Evolutionary conservation across 2,113 vertebrate genomes (phyloP), one percentile per base, ranked within the genome.

Genomic region (Hypanus sabinus): DNA sequence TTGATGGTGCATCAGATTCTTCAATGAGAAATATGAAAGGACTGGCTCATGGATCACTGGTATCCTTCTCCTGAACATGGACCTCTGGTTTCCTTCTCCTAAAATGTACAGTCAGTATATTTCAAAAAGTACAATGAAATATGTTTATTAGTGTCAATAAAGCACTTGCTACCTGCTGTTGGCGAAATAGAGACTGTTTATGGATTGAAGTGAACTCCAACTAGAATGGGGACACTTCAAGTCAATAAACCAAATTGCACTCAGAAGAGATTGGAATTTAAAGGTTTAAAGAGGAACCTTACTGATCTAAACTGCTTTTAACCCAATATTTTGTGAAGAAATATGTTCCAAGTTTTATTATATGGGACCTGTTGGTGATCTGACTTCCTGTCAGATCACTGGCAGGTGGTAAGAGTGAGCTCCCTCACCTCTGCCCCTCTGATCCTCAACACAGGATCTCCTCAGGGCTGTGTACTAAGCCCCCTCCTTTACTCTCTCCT

Each of bases 101-200:
- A 46, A 46, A 46, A 46, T 46, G 0, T 46, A 46, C 46, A 46
- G 46, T 46, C 46, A 60, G 33, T 90, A 90, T 60, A 68, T 90
- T 90, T 90, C 85, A 90, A 90, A 90, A 65, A 68, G 60, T 20
- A 68, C 85, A 90, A 60, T 90, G 30, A 90, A 65, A 90, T n/a
- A 65, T 90, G 85, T 65, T 16, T 60, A 33, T 90, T 68, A 20
- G n/a, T 36, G 57, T 33, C 60, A 33, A 73, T 90, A 9, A 90
- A 14, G 57, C 5, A 33, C 60, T 65, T 90, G 60, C 85, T 90
- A 36, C n/a, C 12, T 90, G 85, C 65, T 65, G 60, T 33, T 14
- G 60, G 65, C 7, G 9, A 5, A n/a, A 2, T 68, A 65, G 18
- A 33, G 85, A 30, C 33, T 90, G 85, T 65, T 68, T 33, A 33